A percentile compares a stretch with the other conserved stretches of the same genome.
Evolutionary conservation across 2,888 invertebrate genomes (phyloP).

Genomic region (Mythimna pallens): DNA sequence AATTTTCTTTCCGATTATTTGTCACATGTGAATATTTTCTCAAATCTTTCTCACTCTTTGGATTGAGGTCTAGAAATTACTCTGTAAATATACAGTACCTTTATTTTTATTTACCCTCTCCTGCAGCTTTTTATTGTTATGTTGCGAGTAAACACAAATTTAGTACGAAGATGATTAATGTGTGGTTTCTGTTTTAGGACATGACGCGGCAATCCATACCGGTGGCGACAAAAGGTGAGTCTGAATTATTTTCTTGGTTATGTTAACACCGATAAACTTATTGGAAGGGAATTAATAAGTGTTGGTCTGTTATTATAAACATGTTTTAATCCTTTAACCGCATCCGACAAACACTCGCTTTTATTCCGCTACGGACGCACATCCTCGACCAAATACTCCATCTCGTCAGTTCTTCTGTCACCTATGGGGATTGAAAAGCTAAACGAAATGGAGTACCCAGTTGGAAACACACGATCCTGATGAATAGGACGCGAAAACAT

Average conservation of each 20-base stretch:
- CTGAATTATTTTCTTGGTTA: conserved; percentile 39
- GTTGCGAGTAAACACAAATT: conserved; percentile 51
- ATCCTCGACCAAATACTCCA: no score
- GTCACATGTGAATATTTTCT: conserved; percentile 33
- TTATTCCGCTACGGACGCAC: no score
- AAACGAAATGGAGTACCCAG: no score
- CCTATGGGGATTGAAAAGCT: no score
- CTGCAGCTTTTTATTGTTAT: conserved; percentile 66
- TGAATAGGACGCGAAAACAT: no score
- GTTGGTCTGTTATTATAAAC: background rate
- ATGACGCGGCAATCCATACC: conserved; percentile 90
- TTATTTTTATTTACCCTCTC: conserved; percentile 35
- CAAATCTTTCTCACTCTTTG: conserved; percentile 36
- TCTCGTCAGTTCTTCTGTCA: no score
- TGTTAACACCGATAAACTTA: background rate
- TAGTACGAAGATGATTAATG: conserved; percentile 64
- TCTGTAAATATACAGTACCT: conserved; percentile 60
- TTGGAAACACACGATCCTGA: no score
- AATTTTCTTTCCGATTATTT: no score
- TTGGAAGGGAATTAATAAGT: background rate
- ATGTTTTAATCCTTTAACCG: background rate
- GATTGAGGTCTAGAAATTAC: conserved; percentile 42
- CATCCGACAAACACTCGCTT: no score
- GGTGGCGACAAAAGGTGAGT: conserved; percentile 89
- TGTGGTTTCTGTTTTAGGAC: conserved; percentile 86